phyloP scores from a whole-genome alignment of 2,797 vertebrate genomes.

The Pelochelys cantorii region DNA sequence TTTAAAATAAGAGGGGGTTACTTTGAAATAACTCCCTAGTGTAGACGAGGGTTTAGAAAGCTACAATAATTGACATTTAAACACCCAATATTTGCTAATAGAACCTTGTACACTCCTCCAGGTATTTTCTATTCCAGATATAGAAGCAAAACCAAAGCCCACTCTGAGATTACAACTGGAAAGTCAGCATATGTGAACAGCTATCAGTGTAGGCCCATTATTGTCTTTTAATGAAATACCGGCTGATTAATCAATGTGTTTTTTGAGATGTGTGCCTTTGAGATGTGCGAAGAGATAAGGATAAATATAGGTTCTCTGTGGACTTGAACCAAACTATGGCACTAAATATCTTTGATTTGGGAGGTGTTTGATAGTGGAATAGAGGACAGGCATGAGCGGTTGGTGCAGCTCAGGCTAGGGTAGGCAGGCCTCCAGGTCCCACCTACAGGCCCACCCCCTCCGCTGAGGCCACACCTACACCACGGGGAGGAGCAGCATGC shows the following conservation, averaged over 20 bases:
- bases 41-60: not conserved
- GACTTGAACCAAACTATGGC: not conserved
- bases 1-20: no score
- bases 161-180: not conserved
- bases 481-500: no score
- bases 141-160: not conserved
- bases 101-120: not conserved
- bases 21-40: no score
- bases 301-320: not conserved
- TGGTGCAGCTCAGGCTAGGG: no score
- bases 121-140: not conserved
- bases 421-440: no score
- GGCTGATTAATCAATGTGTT: not conserved
- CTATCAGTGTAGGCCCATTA: not conserved
- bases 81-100: rapidly evolving
- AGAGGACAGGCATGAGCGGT: no score
- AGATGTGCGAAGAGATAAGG: not conserved
- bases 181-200: no score
- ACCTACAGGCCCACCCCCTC: no score
- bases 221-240: not conserved
- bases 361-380: no score
- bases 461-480: no score
- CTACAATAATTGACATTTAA: no score
- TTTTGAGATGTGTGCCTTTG: not conserved
- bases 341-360: not conserved